Evolutionary conservation across 1,140 invertebrate genomes (phyloP).

Genomic region (Leguminivora glycinivorella): DNA sequence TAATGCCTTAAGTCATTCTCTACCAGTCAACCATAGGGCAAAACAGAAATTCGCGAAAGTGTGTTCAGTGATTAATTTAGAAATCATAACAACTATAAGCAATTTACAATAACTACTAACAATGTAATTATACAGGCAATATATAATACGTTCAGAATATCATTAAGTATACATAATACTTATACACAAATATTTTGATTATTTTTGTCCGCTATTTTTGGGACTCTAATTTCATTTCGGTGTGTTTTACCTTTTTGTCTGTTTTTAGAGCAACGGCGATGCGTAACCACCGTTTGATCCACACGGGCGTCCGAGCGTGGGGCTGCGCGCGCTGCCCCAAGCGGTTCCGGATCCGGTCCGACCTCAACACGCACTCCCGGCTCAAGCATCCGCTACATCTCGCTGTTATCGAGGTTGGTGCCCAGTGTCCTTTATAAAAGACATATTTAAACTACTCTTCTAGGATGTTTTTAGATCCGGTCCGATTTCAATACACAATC

Average conservation of each 20-base stretch:
- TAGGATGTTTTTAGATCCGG: background rate
- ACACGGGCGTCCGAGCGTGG: conserved; percentile 60
- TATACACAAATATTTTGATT: no score
- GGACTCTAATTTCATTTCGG: no score
- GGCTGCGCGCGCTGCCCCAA: conserved; percentile 61
- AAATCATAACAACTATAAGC: no score
- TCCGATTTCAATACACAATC: conserved; percentile 42
- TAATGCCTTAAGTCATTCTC: no score
- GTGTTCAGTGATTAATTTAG: no score
- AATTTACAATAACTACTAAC: no score
- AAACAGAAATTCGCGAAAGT: no score
- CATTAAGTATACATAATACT: no score
- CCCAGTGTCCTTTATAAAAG: background rate
- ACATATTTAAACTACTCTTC: background rate
- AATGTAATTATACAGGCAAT: no score
- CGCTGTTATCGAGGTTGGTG: conserved; percentile 52
- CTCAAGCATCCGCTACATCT: conserved; percentile 54
- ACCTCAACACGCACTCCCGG: conserved; percentile 51
- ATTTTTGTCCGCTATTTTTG: no score
- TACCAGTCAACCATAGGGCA: no score
- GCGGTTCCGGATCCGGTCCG: conserved; percentile 59
- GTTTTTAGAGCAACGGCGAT: conserved; percentile 73
- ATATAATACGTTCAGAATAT: no score
- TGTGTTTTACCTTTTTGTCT: background rate
- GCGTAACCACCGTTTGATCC: conserved; percentile 76